These are phyloP conservation scores for Pogona vitticeps DNA, from an alignment of 2,113 vertebrate species.

Conservation along the genomic window DNA sequence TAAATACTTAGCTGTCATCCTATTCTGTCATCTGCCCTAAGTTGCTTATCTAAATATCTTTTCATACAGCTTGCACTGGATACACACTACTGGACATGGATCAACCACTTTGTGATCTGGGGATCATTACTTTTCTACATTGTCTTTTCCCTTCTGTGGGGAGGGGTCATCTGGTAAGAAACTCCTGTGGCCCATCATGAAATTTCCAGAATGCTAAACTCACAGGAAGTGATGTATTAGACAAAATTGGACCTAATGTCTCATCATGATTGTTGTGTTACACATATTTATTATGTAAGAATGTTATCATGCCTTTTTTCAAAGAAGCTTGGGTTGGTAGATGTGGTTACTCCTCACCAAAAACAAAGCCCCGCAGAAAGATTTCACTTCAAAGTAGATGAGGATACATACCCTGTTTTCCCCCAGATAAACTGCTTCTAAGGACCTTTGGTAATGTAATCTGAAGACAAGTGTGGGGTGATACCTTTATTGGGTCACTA, in stretches of 20 bases:
- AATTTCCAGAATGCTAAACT: constrained; percentile 22
- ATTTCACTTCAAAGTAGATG: too few relatives aligned
- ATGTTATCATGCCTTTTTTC: too few relatives aligned
- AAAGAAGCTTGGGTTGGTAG: too few relatives aligned
- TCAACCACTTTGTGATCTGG: constrained; percentile 99
- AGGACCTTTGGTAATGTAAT: too few relatives aligned
- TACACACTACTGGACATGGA: constrained; percentile 98
- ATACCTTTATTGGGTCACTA: too few relatives aligned
- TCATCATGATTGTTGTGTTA: neutral
- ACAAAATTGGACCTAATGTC: neutral
- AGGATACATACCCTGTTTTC: too few relatives aligned
- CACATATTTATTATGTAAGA: neutral
- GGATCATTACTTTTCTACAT: constrained; percentile 95
- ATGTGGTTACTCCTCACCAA: too few relatives aligned
- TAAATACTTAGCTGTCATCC: neutral
- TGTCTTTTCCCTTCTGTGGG: constrained; percentile 96
- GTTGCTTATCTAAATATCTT: neutral
- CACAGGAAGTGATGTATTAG: neutral
- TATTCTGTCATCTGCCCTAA: neutral
- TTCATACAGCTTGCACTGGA: constrained; percentile 89
- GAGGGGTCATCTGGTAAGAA: constrained; percentile 93
- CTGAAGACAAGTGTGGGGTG: too few relatives aligned
- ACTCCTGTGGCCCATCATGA: neutral
- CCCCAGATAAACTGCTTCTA: too few relatives aligned
- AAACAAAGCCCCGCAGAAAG: too few relatives aligned